Conservation (phyloP, 2,113 vertebrate species). For the Colossoma macropomum region DNA sequence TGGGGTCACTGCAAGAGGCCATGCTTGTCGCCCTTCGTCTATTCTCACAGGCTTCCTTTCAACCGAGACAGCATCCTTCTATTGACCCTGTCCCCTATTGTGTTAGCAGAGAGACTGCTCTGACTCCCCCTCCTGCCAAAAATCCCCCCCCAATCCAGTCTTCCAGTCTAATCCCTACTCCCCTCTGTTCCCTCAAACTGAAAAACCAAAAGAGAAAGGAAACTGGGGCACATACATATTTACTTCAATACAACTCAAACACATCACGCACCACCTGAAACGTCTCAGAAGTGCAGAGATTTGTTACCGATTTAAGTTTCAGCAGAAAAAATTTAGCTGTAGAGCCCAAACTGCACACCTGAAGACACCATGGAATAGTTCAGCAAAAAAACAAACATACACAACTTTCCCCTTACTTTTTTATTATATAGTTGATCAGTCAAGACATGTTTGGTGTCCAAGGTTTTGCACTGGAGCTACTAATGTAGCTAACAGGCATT, state of each 20-base stretch:
- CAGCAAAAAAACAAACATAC: neutral
- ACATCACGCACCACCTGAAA: neutral
- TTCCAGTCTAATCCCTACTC: neutral
- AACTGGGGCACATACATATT: neutral
- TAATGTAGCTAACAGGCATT: neutral
- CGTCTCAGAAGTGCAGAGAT: neutral
- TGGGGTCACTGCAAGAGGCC: constrained; percentile 67
- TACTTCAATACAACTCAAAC: constrained; percentile 12
- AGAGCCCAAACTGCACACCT: neutral
- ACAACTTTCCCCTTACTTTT: too few species aligned
- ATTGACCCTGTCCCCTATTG: constrained; percentile 20
- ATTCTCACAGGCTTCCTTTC: constrained; percentile 37
- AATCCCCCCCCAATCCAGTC: neutral
- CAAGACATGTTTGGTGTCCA: neutral
- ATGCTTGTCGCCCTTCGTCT: constrained; percentile 67
- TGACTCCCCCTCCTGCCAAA: neutral
- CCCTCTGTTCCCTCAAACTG: neutral
- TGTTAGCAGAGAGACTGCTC: constrained; percentile 4
- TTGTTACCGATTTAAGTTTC: neutral
- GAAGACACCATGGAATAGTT: neutral
- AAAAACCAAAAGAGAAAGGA: constrained; percentile 4
- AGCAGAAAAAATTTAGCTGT: neutral
- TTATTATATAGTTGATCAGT: neutral
- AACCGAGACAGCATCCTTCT: constrained; percentile 15
- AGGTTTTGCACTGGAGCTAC: neutral